Conservation (phyloP, 1,140 invertebrate species). For the Phymorhynchus buccinoides region DNA sequence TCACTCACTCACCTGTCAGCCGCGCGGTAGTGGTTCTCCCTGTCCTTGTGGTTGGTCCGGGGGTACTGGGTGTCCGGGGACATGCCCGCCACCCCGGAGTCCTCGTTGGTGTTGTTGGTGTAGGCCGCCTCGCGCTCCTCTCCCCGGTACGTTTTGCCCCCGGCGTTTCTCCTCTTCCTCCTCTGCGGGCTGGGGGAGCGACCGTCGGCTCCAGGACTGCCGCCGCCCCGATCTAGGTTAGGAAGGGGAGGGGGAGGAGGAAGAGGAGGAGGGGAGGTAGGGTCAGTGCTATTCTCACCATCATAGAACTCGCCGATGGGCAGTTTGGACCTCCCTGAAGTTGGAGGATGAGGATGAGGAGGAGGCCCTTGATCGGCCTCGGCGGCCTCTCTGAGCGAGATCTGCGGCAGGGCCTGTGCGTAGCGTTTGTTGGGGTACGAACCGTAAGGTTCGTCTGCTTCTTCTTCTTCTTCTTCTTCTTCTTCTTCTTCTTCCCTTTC, state of each 20-base stretch:
- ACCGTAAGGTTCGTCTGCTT: not conserved
- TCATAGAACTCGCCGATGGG: not conserved
- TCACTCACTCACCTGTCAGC: slow-evolving; percentile 42
- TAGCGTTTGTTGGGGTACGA: not conserved
- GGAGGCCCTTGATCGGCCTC: not conserved
- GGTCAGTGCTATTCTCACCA: not conserved
- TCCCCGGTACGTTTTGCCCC: slow-evolving; percentile 39
- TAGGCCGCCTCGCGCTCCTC: slow-evolving; percentile 42
- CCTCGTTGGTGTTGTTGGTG: slow-evolving; percentile 57
- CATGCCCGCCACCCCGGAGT: slow-evolving; percentile 56
- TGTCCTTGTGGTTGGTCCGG: slow-evolving; percentile 39
- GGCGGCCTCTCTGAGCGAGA: not conserved
- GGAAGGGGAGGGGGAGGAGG: slow-evolving; percentile 37
- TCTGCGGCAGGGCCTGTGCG: not conserved
- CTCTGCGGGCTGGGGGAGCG: not conserved
- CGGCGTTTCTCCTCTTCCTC: not conserved
- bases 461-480: slow-evolving; percentile 23
- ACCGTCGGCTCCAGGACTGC: slow-evolving; percentile 23
- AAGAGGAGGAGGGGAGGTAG: slow-evolving; percentile 12
- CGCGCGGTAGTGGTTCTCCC: slow-evolving; percentile 38
- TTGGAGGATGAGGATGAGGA: too few relatives aligned
- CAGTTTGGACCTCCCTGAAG: not conserved
- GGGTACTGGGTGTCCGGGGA: slow-evolving; percentile 54
- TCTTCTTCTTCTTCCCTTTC: slow-evolving; percentile 23
- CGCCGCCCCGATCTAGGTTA: slow-evolving; percentile 17